Percentiles rank a stretch among this genome's conserved stretches.
phyloP scores from a whole-genome alignment of 1,140 invertebrate species.

The Bombus balteatus region DNA sequence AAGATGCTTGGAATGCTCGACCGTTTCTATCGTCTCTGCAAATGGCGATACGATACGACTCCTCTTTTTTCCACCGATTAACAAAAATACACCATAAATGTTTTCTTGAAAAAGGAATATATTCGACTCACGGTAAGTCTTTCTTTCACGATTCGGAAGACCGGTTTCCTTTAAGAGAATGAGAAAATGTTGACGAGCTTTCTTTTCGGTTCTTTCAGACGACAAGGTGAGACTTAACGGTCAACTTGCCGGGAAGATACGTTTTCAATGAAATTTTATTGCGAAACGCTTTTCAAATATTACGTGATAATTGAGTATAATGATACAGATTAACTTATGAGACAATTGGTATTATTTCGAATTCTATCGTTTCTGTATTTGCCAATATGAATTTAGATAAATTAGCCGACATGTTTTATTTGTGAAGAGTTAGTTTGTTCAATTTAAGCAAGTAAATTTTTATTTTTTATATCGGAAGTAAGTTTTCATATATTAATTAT shows the following conservation, averaged over 20 bases:
- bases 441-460: neutral
- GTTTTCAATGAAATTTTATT: neutral
- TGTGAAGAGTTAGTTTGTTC: neutral
- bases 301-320: neutral
- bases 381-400: neutral
- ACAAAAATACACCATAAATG: neutral
- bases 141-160: neutral
- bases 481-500: neutral
- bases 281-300: neutral
- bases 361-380: neutral
- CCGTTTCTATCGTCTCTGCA: neutral
- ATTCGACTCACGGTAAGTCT: neutral
- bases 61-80: neutral
- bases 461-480: neutral
- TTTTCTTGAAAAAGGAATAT: constrained; percentile 12
- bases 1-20: neutral
- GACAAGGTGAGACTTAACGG: constrained; percentile 2
- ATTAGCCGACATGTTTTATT: neutral
- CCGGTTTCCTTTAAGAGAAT: neutral
- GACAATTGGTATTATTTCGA: neutral
- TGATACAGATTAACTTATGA: neutral
- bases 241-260: neutral
- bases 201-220: constrained; percentile 24
- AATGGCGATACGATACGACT: neutral
- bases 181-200: constrained; percentile 38